Conservation (phyloP, 2,113 vertebrate genomes). For the Anser brachyrhynchus region DNA sequence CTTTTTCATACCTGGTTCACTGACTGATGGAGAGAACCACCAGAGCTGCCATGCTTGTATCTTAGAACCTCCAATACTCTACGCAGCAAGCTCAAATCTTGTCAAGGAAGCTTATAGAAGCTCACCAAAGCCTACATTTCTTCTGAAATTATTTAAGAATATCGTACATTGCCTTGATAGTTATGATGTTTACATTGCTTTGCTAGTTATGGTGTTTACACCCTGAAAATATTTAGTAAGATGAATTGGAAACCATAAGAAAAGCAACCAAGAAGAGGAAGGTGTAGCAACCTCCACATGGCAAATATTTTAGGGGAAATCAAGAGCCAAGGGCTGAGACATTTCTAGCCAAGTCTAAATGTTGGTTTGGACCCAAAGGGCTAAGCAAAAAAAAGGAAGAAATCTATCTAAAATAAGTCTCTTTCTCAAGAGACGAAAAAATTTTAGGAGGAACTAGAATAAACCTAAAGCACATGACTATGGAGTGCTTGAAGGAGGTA, state of each 20-base stretch:
- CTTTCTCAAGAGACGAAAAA: background rate
- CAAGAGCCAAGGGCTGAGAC: background rate
- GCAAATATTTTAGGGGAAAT: background rate
- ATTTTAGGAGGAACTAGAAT: background rate
- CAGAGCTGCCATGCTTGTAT: background rate
- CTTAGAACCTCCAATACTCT: background rate
- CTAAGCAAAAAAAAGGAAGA: background rate
- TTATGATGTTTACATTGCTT: background rate
- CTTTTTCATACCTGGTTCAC: rapidly evolving
- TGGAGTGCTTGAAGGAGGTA: background rate
- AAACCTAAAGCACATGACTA: background rate
- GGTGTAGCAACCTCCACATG: rapidly evolving
- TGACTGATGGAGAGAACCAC: background rate
- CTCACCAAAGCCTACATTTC: background rate
- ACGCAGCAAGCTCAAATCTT: background rate
- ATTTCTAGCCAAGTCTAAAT: background rate
- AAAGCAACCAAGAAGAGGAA: background rate
- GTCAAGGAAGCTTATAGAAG: background rate
- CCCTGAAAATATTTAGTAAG: background rate
- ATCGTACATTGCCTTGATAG: background rate
- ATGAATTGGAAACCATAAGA: background rate
- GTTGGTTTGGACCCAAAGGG: background rate
- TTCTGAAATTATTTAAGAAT: background rate
- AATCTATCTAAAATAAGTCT: background rate
- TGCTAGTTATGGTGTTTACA: background rate